Conservation (phyloP, 92 coral and sea anemone species). For the Phenganax marumi region DNA sequence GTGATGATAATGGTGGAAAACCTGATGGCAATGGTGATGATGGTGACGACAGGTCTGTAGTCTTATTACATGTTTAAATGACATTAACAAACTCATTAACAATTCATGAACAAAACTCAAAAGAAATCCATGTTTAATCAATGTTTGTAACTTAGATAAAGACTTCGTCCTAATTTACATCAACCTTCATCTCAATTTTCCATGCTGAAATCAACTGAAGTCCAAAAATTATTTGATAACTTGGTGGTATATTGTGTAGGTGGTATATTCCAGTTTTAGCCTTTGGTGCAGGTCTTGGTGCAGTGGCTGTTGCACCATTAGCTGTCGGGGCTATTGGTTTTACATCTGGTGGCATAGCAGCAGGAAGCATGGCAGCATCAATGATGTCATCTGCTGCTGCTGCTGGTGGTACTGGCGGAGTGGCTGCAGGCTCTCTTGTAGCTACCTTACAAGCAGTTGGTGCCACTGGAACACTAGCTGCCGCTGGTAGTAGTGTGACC, state of each 20-base stretch:
- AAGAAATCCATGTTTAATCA: background rate
- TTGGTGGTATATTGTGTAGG: conserved; percentile 18
- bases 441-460: conserved; percentile 45
- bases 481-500: conserved; percentile 13
- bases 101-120: background rate
- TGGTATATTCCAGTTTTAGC: conserved; percentile 9
- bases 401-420: conserved; percentile 32
- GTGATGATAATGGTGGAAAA: background rate
- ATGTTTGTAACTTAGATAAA: no score
- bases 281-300: conserved; percentile 8
- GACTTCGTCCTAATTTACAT: no score
- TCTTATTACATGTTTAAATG: background rate
- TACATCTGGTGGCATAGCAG: conserved; percentile 34
- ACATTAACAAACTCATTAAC: no score
- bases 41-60: background rate
- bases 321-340: conserved; percentile 23
- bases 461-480: conserved; percentile 37
- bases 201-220: no score
- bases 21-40: background rate
- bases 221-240: no score
- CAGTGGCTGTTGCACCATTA: conserved; percentile 22
- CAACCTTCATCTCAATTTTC: no score
- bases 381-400: conserved; percentile 37
- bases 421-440: conserved; percentile 30
- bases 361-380: conserved; percentile 23